Percentiles rank a stretch among this genome's conserved stretches.
These are phyloP conservation scores for Anadara kagoshimensis DNA, from an alignment of 1,140 invertebrate genomes.

Conservation along the genomic window DNA sequence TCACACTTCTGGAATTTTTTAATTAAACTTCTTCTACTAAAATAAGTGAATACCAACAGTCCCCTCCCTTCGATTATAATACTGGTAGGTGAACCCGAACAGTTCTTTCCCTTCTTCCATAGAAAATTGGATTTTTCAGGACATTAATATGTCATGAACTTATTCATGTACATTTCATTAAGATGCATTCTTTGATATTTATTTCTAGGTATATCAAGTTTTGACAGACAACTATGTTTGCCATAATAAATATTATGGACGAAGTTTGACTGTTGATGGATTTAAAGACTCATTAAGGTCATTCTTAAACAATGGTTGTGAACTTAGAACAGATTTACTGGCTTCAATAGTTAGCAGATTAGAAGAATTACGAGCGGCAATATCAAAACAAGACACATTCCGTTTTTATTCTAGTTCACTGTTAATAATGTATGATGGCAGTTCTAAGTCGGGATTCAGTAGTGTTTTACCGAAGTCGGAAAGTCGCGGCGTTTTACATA, in stretches of 20 bases:
- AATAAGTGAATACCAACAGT: too few species aligned
- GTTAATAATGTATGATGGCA: constrained; percentile 92
- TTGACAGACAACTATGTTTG: constrained; percentile 84
- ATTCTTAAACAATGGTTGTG: constrained; percentile 90
- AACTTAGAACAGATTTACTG: constrained; percentile 82
- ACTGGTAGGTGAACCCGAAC: too few species aligned
- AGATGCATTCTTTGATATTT: constrained; percentile 23
- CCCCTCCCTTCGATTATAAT: too few species aligned
- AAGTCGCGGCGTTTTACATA: constrained; percentile 17
- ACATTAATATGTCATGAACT: too few species aligned
- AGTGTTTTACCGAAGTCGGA: not conserved
- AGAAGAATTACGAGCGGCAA: constrained; percentile 82
- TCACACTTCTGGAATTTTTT: too few species aligned
- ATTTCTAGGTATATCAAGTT: constrained; percentile 82
- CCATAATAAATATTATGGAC: constrained; percentile 94
- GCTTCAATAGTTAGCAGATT: constrained; percentile 84
- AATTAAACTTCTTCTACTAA: too few species aligned
- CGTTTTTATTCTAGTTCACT: constrained; percentile 96
- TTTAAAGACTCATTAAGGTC: constrained; percentile 87
- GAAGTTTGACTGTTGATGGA: constrained; percentile 86
- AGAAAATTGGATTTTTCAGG: too few species aligned
- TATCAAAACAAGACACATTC: constrained; percentile 91
- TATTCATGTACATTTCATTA: too few species aligned
- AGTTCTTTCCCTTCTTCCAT: too few species aligned
- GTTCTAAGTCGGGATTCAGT: constrained; percentile 11